Percentiles rank a stretch among this genome's conserved stretches.
Conservation (phyloP, 2,888 invertebrate species). For the Orchesella flavescens region DNA sequence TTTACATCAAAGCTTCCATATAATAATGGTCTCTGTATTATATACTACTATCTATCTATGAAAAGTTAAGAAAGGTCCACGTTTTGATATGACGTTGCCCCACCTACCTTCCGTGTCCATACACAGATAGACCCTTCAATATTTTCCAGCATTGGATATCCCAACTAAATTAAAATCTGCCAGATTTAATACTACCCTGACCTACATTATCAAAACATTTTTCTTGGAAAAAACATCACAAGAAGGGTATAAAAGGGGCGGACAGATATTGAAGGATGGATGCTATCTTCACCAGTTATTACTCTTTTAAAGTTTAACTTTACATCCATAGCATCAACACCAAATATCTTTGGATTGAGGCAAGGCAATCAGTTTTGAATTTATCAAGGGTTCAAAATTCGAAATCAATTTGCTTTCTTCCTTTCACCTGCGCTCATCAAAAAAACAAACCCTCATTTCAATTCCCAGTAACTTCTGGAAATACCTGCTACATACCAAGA, state of each 20-base stretch:
- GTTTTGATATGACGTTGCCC: constrained; percentile 48
- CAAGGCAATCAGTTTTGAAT: background rate
- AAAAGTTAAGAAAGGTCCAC: constrained; percentile 18
- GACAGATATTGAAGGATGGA: constrained; percentile 67
- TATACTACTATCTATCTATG: no score
- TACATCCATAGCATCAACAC: background rate
- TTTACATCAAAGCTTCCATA: background rate
- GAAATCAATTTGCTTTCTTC: constrained; percentile 56
- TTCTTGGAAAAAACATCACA: constrained; percentile 69
- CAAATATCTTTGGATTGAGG: background rate
- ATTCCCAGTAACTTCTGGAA: background rate
- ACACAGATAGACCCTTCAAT: constrained; percentile 30
- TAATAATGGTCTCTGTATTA: no score
- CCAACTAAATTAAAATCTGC: constrained; percentile 70
- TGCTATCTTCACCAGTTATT: constrained; percentile 5
- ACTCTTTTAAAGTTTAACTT: constrained; percentile 19
- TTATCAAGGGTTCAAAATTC: constrained; percentile 28
- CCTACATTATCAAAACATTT: constrained; percentile 70
- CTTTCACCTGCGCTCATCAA: background rate
- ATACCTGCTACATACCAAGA: background rate
- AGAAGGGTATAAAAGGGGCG: constrained; percentile 62
- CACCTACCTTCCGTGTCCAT: constrained; percentile 46
- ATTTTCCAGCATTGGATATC: constrained; percentile 23
- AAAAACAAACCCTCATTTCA: background rate
- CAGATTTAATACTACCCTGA: constrained; percentile 70